Percentiles rank a stretch among this genome's conserved stretches.
phyloP scores from a whole-genome alignment of 2,113 vertebrate genomes.

The Lepus timidus region DNA sequence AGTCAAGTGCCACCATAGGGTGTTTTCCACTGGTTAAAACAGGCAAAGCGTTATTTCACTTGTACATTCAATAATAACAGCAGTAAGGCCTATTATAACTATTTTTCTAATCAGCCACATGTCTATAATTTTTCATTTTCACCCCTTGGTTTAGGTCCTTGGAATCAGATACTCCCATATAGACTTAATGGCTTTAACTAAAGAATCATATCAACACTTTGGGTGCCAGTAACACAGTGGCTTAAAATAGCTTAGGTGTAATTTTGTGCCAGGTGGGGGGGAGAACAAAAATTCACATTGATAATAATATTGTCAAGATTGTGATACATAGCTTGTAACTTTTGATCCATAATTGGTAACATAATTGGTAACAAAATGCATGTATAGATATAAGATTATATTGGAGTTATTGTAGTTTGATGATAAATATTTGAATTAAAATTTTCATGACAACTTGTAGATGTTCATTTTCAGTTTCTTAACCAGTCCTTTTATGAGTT shows the following conservation, averaged over 20 bases:
- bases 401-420: conserved; percentile 2
- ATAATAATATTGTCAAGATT: conserved; percentile 21
- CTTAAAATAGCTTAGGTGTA: conserved; percentile 28
- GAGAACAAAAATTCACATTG: not conserved
- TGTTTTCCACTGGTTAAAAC: conserved; percentile 71
- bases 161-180: conserved; percentile 51
- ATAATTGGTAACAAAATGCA: not conserved
- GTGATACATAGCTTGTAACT: not conserved
- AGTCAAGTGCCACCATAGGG: conserved; percentile 43
- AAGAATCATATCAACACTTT: not conserved
- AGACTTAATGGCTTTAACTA: conserved; percentile 44
- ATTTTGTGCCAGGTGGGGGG: conserved; percentile 9
- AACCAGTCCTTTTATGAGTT: not conserved
- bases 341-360: not conserved
- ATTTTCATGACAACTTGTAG: not conserved
- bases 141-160: conserved; percentile 8
- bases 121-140: conserved; percentile 58
- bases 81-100: conserved; percentile 44
- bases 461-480: conserved; percentile 39
- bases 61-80: conserved; percentile 58
- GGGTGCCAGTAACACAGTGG: not conserved
- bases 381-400: not conserved
- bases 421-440: not conserved
- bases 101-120: conserved; percentile 68
- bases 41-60: conserved; percentile 74